These are phyloP conservation scores for Willisornis vidua DNA, from an alignment of 2,113 vertebrate species.

Conservation along the genomic window DNA sequence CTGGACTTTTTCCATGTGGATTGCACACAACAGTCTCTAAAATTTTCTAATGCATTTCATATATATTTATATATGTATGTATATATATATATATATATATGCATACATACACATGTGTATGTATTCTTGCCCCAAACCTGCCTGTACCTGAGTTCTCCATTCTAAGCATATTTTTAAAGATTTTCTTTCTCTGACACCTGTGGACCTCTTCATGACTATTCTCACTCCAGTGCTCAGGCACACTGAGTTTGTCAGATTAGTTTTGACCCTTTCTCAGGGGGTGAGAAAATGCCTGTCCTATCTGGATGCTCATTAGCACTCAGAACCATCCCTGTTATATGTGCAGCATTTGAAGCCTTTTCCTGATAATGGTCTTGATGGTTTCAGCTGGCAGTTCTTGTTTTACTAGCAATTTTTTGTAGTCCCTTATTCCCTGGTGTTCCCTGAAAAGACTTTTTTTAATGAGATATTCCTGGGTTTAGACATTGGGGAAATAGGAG, in stretches of 20 bases:
- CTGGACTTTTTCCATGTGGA: not conserved
- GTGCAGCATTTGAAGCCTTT: constrained; percentile 45
- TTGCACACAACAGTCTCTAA: not conserved
- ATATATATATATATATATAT: accelerated
- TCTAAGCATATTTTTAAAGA: not conserved
- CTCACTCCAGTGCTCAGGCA: not conserved
- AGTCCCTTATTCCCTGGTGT: not conserved
- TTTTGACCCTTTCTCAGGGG: constrained; percentile 48
- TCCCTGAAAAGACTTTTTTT: constrained; percentile 46
- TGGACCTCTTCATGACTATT: constrained; percentile 35
- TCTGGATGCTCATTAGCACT: constrained; percentile 63
- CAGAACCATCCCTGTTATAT: not conserved
- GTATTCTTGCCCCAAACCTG: not conserved
- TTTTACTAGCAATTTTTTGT: constrained; percentile 54
- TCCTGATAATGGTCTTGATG: constrained; percentile 65
- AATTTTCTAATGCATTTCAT: not conserved
- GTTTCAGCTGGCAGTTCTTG: constrained; percentile 29
- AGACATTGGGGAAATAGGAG: constrained; percentile 29
- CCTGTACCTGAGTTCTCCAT: not conserved
- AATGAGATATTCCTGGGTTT: constrained; percentile 64
- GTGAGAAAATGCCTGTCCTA: constrained; percentile 15
- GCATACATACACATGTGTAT: not conserved
- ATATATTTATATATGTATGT: accelerated
- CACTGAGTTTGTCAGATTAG: constrained; percentile 38
- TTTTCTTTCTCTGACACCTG: constrained; percentile 14